Evolutionary conservation across 2,113 vertebrate species (phyloP).

Genomic region (Oenanthe melanoleuca): DNA sequence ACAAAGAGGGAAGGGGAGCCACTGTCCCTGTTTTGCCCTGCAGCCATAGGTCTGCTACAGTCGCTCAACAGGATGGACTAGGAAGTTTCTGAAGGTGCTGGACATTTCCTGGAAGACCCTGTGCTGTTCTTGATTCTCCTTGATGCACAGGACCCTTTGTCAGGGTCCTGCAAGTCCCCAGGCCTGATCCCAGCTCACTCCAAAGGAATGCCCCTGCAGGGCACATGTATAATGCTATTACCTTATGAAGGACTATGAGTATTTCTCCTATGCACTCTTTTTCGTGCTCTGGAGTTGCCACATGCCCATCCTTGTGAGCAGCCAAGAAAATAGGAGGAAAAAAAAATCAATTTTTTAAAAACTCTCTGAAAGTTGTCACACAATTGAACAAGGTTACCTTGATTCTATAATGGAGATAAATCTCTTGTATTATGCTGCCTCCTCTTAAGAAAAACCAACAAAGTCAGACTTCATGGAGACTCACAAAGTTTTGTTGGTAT

Average conservation of each 20-base stretch:
- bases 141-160: no score
- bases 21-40: background rate
- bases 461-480: background rate
- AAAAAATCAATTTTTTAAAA: background rate
- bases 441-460: background rate
- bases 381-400: accelerated
- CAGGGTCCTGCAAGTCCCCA: background rate
- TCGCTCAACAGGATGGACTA: accelerated
- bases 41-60: background rate
- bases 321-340: background rate
- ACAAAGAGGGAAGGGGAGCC: background rate
- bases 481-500: background rate
- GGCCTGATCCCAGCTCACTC: background rate
- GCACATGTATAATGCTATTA: background rate
- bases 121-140: background rate
- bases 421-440: background rate
- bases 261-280: background rate
- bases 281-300: background rate
- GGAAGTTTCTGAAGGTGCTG: background rate
- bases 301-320: background rate
- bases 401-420: background rate
- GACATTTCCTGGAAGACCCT: background rate
- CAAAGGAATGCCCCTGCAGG: background rate
- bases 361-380: background rate
- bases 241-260: background rate